Conservation (phyloP, 2,888 invertebrate genomes). For the Pammene fasciana region DNA sequence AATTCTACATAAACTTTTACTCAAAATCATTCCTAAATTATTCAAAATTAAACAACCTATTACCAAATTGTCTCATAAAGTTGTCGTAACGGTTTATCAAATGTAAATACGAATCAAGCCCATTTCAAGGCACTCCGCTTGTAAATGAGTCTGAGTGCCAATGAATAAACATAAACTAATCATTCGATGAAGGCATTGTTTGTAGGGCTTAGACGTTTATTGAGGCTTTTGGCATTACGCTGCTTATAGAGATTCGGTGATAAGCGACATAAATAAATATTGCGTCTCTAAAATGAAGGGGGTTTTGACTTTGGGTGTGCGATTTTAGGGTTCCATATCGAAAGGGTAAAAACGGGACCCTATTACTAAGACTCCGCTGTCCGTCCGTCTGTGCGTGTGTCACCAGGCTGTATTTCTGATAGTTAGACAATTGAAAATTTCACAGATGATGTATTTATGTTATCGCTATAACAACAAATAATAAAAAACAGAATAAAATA, state of each 20-base stretch:
- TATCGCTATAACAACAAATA: no score
- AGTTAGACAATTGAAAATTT: no score
- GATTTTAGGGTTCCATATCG: no score
- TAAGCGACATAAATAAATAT: not conserved
- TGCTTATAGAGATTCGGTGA: not conserved
- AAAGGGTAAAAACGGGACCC: no score
- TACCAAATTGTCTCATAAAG: conserved; percentile 7
- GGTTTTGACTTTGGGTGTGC: no score
- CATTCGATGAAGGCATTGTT: conserved; percentile 30
- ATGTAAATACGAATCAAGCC: conserved; percentile 18
- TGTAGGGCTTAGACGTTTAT: conserved; percentile 9
- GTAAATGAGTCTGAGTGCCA: conserved; percentile 20
- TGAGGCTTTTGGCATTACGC: conserved; percentile 1
- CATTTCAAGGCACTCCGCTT: conserved; percentile 20
- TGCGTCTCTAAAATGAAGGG: not conserved
- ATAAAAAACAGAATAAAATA: no score
- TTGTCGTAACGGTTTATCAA: conserved; percentile 11
- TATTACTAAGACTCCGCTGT: no score
- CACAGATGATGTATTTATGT: no score
- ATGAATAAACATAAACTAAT: conserved; percentile 38
- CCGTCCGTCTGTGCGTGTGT: no score
- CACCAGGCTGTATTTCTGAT: no score
- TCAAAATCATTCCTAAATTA: not conserved
- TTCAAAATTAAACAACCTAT: conserved; percentile 4
- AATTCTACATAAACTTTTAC: not conserved